Conservation (phyloP, 1,140 invertebrate species). For the Eueides isabella region DNA sequence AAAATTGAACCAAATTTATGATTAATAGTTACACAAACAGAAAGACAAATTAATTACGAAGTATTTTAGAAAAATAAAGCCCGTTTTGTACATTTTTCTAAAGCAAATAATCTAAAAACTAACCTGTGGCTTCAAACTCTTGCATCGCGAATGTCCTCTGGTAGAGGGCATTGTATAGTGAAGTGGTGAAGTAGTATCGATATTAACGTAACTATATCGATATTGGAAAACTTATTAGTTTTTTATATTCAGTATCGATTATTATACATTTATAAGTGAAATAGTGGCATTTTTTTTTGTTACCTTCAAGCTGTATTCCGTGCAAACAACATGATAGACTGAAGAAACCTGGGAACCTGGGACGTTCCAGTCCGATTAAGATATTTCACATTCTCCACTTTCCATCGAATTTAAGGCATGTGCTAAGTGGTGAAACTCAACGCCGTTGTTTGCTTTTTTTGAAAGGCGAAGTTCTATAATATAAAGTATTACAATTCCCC, state of each 20-base stretch:
- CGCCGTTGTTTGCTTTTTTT: too few relatives aligned
- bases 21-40: neutral
- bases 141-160: slow-evolving; percentile 26
- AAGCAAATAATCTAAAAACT: slow-evolving; percentile 13
- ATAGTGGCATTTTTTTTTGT: neutral
- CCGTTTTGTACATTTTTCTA: neutral
- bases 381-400: too few relatives aligned
- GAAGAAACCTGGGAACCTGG: too few relatives aligned
- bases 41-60: neutral
- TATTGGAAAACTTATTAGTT: neutral
- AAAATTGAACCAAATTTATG: neutral
- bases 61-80: neutral
- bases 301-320: too few relatives aligned
- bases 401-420: too few relatives aligned
- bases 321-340: too few relatives aligned
- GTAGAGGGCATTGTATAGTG: slow-evolving; percentile 21
- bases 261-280: neutral
- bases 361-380: too few relatives aligned
- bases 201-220: neutral
- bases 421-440: too few relatives aligned
- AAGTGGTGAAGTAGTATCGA: neutral
- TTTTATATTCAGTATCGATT: neutral
- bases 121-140: slow-evolving; percentile 16
- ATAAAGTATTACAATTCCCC: too few relatives aligned
- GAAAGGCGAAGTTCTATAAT: too few relatives aligned